A percentile compares a stretch with the other conserved stretches of the same genome.
Conservation (phyloP, 2,888 invertebrate genomes). For the Mantis religiosa region DNA sequence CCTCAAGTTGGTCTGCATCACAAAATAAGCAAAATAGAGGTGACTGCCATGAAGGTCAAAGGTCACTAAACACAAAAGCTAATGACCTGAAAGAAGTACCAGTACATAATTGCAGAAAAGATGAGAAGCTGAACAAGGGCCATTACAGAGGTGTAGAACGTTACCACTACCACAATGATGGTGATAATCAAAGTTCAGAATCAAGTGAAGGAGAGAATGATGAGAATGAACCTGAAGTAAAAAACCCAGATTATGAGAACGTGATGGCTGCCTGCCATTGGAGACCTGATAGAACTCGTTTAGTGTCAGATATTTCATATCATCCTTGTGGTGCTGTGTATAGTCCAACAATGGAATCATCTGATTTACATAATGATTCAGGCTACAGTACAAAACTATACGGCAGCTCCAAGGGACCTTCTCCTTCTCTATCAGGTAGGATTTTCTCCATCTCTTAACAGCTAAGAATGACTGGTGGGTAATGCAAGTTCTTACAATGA, state of each 20-base stretch:
- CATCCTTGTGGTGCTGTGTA: constrained; percentile 34
- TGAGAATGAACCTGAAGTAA: constrained; percentile 41
- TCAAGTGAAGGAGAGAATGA: constrained; percentile 55
- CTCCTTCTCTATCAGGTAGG: constrained; percentile 64
- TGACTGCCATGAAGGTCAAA: not conserved
- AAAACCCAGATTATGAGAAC: constrained; percentile 56
- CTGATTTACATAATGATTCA: constrained; percentile 66
- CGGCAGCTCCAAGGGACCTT: constrained; percentile 71
- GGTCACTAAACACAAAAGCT: not conserved
- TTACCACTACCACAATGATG: constrained; percentile 7
- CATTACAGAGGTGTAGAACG: not conserved
- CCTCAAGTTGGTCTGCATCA: not conserved
- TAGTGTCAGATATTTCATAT: constrained; percentile 32
- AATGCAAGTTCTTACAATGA: not conserved
- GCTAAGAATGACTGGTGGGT: not conserved
- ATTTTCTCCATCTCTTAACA: not conserved
- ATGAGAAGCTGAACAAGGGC: not conserved
- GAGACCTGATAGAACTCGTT: constrained; percentile 10
- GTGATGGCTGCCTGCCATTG: constrained; percentile 33
- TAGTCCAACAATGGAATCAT: constrained; percentile 24
- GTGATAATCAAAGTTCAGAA: constrained; percentile 52
- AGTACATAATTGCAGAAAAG: not conserved
- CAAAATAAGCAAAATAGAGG: not conserved
- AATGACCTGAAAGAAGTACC: not conserved
- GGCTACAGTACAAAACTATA: constrained; percentile 82